phyloP scores from a whole-genome alignment of 2,797 vertebrate species.

The Graptemys geographica region DNA sequence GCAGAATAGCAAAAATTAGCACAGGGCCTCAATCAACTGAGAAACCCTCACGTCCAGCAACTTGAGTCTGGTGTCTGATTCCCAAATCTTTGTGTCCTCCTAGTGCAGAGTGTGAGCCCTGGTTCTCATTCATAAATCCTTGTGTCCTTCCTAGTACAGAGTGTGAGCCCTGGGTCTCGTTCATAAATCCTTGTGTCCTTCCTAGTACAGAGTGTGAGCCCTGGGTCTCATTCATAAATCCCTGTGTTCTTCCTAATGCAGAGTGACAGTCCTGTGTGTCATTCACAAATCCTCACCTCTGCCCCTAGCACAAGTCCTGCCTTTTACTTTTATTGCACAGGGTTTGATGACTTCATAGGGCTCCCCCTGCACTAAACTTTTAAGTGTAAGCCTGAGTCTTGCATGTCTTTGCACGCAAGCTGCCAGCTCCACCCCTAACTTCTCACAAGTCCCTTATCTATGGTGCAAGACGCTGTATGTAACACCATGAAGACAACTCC shows the following conservation, averaged over 20 bases:
- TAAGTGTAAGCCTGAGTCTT: not conserved
- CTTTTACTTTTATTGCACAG: not conserved
- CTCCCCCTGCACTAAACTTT: not conserved
- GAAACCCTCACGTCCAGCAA: not conserved
- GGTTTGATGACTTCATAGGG: not conserved
- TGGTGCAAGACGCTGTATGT: fast-evolving
- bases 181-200: fast-evolving
- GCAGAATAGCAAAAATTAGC: not conserved
- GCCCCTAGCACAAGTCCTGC: not conserved
- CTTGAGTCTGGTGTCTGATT: too few relatives aligned
- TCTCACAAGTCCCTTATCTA: not conserved
- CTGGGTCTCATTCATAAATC: not conserved
- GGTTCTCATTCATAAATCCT: fast-evolving
- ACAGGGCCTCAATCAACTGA: not conserved
- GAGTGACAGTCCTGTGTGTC: fast-evolving
- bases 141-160: fast-evolving
- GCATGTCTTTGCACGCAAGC: not conserved
- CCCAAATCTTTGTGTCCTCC: fast-evolving
- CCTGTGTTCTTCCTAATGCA: not conserved
- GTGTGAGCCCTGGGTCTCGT: fast-evolving
- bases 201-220: not conserved
- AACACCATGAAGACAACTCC: not conserved
- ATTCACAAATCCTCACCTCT: not conserved
- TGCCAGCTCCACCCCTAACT: fast-evolving
- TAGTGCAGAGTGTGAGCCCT: not conserved